Evolutionary conservation across 2,797 vertebrate genomes (phyloP).

Genomic region (Liparis tanakae): DNA sequence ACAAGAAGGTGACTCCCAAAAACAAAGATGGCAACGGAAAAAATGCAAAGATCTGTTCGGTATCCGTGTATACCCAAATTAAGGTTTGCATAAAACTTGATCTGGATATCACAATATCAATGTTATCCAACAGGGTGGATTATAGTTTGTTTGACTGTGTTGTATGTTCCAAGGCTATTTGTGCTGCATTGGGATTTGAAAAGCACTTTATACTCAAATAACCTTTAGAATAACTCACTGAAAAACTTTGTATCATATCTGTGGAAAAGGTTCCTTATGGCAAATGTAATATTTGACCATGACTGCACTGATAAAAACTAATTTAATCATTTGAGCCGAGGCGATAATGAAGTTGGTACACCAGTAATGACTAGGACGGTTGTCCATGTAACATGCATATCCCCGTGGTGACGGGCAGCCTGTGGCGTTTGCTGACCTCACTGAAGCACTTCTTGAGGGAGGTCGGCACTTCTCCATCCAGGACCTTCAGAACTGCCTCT

Average conservation of each 20-base stretch:
- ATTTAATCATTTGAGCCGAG: neutral
- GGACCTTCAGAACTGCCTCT: slow-evolving; percentile 91
- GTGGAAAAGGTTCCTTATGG: slow-evolving; percentile 1
- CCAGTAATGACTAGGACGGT: neutral
- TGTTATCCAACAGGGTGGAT: neutral
- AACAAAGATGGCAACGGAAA: too few species aligned
- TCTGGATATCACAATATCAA: neutral
- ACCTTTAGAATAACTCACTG: neutral
- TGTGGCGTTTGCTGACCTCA: slow-evolving; percentile 84
- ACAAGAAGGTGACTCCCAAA: too few species aligned
- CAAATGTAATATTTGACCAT: neutral
- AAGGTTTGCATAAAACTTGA: too few species aligned
- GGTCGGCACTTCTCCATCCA: slow-evolving; percentile 94
- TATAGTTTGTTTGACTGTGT: neutral
- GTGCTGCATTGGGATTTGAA: too few species aligned
- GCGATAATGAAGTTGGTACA: neutral
- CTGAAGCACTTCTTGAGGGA: slow-evolving; percentile 94
- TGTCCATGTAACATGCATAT: neutral
- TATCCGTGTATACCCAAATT: too few species aligned
- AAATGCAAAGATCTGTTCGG: too few species aligned
- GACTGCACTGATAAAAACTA: slow-evolving; percentile 19
- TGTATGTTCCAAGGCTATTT: too few species aligned
- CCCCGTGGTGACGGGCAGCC: neutral
- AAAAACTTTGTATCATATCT: neutral
- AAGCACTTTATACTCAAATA: neutral